These are phyloP conservation scores for Crocodylus rhombifer DNA, from an alignment of 2,797 vertebrate species.

Conservation along the genomic window DNA sequence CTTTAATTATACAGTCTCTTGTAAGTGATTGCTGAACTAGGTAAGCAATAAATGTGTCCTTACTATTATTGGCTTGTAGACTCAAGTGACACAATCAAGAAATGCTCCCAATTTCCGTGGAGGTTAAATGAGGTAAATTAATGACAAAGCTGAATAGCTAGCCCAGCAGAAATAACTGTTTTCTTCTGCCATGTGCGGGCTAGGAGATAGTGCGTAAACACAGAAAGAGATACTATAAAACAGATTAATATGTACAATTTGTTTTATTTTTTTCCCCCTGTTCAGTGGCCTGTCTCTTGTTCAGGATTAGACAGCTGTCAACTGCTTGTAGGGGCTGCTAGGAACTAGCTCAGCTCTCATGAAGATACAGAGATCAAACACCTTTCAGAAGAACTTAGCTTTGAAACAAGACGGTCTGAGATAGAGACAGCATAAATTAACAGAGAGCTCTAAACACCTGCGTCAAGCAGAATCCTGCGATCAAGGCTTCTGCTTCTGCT, in stretches of 20 bases:
- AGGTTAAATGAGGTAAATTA: neutral
- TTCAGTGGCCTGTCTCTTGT: neutral
- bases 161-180: accelerated
- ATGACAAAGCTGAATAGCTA: neutral
- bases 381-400: neutral
- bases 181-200: accelerated
- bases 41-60: too few species aligned
- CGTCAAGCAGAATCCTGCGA: accelerated
- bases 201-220: accelerated
- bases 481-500: neutral
- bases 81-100: neutral
- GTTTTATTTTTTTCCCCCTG: neutral
- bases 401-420: neutral
- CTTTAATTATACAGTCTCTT: too few species aligned
- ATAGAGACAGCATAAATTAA: neutral
- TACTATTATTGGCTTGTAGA: neutral
- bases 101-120: neutral
- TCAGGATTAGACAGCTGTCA: neutral
- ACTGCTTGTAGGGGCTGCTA: neutral
- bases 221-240: accelerated
- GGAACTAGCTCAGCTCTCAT: neutral
- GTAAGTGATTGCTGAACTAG: neutral
- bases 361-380: neutral
- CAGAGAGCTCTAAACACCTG: neutral
- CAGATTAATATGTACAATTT: accelerated